These are phyloP conservation scores for Sciurus carolinensis DNA, from an alignment of 2,797 vertebrate species.

Conservation along the genomic window DNA sequence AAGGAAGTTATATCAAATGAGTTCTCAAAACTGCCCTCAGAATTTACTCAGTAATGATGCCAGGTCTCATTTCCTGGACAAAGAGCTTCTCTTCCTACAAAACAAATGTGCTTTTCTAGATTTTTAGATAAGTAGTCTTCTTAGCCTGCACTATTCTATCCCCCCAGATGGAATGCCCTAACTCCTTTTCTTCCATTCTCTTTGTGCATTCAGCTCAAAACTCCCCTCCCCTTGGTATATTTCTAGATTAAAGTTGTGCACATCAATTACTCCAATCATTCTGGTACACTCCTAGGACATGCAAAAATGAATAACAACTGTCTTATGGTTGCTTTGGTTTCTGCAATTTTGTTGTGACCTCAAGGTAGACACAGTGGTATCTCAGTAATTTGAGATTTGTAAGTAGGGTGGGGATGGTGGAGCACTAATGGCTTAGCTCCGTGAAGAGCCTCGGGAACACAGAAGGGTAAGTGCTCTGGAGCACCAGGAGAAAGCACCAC, in stretches of 20 bases:
- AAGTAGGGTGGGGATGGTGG: not conserved
- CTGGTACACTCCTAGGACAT: not conserved
- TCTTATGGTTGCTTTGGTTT: not conserved
- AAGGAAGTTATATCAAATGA: conserved; percentile 14
- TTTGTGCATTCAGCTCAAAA: conserved; percentile 46
- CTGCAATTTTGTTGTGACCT: not conserved
- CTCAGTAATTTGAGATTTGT: conserved; percentile 51
- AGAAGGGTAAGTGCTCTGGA: not conserved
- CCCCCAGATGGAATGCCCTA: not conserved
- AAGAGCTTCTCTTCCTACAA: conserved; percentile 28
- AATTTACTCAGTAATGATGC: conserved; percentile 4
- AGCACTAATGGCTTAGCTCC: not conserved
- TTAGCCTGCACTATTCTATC: not conserved
- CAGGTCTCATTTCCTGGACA: not conserved
- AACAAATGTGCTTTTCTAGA: conserved; percentile 25
- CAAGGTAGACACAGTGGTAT: not conserved
- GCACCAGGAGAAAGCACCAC: not conserved
- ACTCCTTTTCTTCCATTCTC: not conserved
- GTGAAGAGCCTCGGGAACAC: not conserved
- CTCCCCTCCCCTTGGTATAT: not conserved
- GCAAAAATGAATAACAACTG: not conserved
- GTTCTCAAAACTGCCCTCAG: not conserved
- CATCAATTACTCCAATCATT: not conserved
- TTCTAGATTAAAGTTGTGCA: conserved; percentile 6
- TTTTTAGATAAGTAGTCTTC: not conserved